Conservation (phyloP, 2,113 vertebrate species). For the Leucopsar rothschildi region DNA sequence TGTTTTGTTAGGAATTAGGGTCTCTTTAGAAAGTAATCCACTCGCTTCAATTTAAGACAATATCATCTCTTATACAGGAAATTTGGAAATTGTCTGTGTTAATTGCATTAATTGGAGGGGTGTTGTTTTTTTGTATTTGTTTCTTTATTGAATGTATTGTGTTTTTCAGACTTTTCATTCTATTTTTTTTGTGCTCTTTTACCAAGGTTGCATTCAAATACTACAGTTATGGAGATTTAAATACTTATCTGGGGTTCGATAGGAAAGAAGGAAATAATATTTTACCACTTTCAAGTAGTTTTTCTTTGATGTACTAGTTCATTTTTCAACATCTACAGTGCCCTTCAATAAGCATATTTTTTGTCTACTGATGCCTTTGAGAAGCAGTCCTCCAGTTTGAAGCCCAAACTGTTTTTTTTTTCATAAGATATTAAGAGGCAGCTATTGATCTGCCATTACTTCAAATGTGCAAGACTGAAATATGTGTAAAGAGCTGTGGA, state of each 20-base stretch:
- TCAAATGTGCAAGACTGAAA: constrained; percentile 20
- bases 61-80: not conserved
- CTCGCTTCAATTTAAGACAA: not conserved
- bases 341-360: constrained; percentile 58
- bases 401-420: not conserved
- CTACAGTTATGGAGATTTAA: not conserved
- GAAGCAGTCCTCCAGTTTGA: constrained; percentile 42
- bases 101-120: not conserved
- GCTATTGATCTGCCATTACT: constrained; percentile 62
- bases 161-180: not conserved
- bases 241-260: not conserved
- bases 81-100: not conserved
- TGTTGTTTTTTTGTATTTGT: not conserved
- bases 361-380: constrained; percentile 50
- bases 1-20: not conserved
- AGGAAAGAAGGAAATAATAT: constrained; percentile 4
- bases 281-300: constrained; percentile 36
- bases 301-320: constrained; percentile 47
- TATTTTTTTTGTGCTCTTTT: not conserved
- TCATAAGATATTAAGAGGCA: constrained; percentile 14
- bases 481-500: constrained; percentile 10
- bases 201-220: not conserved
- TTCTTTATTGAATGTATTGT: not conserved
- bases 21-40: not conserved
- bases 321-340: constrained; percentile 26